Base-by-base conservation (phyloP, 2,888 invertebrate species). In the Archaeoteleia sp. region DNA sequence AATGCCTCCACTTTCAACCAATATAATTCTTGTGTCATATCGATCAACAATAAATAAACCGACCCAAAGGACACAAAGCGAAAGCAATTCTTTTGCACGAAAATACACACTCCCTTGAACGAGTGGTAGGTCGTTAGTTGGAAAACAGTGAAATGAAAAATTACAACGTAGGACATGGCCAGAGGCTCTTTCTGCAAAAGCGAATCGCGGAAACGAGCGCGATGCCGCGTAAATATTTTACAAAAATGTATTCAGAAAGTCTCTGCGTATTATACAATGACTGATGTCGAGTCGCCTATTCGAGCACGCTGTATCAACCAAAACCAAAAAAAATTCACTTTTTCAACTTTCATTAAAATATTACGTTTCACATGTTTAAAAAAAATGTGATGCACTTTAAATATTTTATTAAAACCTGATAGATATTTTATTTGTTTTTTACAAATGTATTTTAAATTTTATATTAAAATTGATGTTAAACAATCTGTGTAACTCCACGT, bases 111-210 rank as follows among this genome's bases (percentile, higher is more conserved):
- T 29, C 29, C 29, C 29, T 2, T 2, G 9, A 29, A 8, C 29
- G 32, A 42, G n/a, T n/a, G 9, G 20, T 12, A 13, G 42, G 20
- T 30, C 10, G 32, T 34, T 53, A 32, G 13, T 23, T 32, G 40
- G 23, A 42, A 9, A 25, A 34, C 9, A 32, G 12, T n/a, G 9
- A 17, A 15, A 37, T 34, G 30, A 23, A 51, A 34, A 34, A 42
- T 10, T 42, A 34, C 23, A 55, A 29, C 15, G 5, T 8, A 27
- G 15, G 2, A 15, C 27, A 55, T 45, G 45, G 37, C 55, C 20
- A 13, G 27, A 37, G 55, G 55, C 45, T 45, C 43, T 34, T 45
- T 55, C 43, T 39, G 20, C 20, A 55, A 55, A 55, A 35, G 55
- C n/a, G 55, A 55, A 45, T 37, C 20, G 37, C 12, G 29, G 43